Percentiles rank a stretch among this genome's conserved stretches.
Conservation (phyloP, 2,797 vertebrate species). For the Pagetopsis macropterus region DNA sequence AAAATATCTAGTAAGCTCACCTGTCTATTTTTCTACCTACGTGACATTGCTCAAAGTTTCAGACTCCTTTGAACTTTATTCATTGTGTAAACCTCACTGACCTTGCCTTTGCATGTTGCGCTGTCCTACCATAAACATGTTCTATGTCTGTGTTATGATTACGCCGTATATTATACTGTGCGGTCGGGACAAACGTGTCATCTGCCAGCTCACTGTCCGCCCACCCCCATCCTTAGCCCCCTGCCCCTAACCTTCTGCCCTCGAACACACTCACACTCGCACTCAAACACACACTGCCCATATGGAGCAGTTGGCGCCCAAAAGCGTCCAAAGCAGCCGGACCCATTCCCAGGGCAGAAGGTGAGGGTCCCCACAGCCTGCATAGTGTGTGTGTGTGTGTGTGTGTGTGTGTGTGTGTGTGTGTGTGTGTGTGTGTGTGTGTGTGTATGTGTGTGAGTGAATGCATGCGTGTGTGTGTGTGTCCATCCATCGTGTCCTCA, state of each 20-base stretch:
- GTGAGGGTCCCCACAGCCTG: constrained; percentile 80
- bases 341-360: constrained; percentile 87
- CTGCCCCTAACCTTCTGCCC: constrained; percentile 81
- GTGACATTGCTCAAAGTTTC: background rate
- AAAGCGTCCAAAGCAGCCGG: constrained; percentile 83
- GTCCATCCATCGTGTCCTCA: constrained; percentile 63
- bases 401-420: background rate
- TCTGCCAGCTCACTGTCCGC: constrained; percentile 70
- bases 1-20: background rate
- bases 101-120: background rate
- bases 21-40: background rate
- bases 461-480: constrained; percentile 26
- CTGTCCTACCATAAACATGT: background rate
- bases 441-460: constrained; percentile 14
- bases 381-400: constrained; percentile 41
- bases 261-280: constrained; percentile 59
- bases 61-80: background rate
- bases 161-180: constrained; percentile 44
- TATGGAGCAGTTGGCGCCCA: constrained; percentile 87
- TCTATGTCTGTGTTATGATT: constrained; percentile 16
- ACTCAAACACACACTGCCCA: constrained; percentile 77
- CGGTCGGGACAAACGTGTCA: constrained; percentile 59
- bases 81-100: background rate
- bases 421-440: constrained; percentile 49
- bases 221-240: constrained; percentile 75